Conservation (phyloP, 2,113 vertebrate species). For the Peucedramus taeniatus region DNA sequence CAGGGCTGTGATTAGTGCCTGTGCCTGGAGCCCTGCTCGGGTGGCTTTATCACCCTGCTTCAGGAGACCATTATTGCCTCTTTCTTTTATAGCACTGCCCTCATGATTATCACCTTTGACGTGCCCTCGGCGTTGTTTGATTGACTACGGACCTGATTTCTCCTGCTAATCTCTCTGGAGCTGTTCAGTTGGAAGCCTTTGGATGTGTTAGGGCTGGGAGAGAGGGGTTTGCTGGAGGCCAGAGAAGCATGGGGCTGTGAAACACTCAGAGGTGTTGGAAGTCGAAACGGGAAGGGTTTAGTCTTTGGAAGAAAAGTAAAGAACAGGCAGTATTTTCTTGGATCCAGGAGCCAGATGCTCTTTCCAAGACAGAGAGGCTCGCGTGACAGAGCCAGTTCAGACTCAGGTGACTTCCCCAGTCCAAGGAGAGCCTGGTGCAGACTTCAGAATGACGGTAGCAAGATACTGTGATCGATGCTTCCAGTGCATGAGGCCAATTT, state of each 20-base stretch:
- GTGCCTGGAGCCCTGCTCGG: background rate
- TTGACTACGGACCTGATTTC: background rate
- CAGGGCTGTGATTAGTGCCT: background rate
- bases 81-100: background rate
- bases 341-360: background rate
- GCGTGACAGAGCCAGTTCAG: background rate
- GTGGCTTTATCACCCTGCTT: background rate
- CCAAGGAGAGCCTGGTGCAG: background rate
- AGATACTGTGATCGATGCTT: background rate
- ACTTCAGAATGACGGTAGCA: background rate
- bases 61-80: background rate
- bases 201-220: background rate
- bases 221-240: background rate
- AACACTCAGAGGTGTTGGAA: fast-evolving
- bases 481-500: background rate
- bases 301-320: background rate
- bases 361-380: background rate
- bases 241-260: fast-evolving
- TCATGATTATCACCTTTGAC: background rate
- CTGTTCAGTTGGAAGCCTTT: background rate
- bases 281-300: background rate
- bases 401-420: background rate
- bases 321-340: background rate
- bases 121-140: background rate
- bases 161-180: background rate